phyloP scores from a whole-genome alignment of 92 coral and sea anemone species.

The Isaurus tuberculatus region DNA sequence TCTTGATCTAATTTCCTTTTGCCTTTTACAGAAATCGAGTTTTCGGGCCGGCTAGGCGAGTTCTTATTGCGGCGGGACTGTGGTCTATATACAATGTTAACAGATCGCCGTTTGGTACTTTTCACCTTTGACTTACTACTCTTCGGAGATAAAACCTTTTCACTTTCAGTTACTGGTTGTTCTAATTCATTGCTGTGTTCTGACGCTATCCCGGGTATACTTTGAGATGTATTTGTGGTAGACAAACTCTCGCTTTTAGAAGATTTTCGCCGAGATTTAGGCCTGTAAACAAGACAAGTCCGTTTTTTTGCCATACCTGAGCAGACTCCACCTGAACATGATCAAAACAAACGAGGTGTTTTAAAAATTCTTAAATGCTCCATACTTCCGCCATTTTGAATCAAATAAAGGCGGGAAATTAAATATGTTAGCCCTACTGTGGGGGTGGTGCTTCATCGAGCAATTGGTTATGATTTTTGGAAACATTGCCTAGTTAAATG shows the following conservation, averaged over 20 bases:
- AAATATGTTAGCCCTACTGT: not conserved
- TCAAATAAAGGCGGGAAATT: constrained; percentile 43
- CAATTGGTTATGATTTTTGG: no score
- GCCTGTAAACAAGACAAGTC: constrained; percentile 44
- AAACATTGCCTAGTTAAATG: no score
- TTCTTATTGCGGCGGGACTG: not conserved
- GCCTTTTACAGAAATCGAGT: constrained; percentile 3
- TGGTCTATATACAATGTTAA: constrained; percentile 6
- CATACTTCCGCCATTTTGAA: constrained; percentile 43
- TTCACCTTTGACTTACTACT: not conserved
- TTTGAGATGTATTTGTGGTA: not conserved
- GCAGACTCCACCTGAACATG: not conserved
- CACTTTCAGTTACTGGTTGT: not conserved
- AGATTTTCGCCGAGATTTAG: constrained; percentile 57
- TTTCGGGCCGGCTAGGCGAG: constrained; percentile 10
- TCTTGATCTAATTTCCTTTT: not conserved
- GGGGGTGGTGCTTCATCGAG: not conserved
- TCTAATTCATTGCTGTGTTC: not conserved
- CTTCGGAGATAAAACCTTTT: not conserved
- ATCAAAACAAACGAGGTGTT: not conserved
- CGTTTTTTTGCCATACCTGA: constrained; percentile 42
- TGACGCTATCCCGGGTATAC: not conserved
- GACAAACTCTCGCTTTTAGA: constrained; percentile 7
- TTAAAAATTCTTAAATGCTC: not conserved
- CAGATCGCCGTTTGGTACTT: constrained; percentile 25